A percentile compares a stretch with the other conserved stretches of the same genome.
These are phyloP conservation scores for Rhineura floridana DNA, from an alignment of 2,113 vertebrate genomes.

Conservation along the genomic window DNA sequence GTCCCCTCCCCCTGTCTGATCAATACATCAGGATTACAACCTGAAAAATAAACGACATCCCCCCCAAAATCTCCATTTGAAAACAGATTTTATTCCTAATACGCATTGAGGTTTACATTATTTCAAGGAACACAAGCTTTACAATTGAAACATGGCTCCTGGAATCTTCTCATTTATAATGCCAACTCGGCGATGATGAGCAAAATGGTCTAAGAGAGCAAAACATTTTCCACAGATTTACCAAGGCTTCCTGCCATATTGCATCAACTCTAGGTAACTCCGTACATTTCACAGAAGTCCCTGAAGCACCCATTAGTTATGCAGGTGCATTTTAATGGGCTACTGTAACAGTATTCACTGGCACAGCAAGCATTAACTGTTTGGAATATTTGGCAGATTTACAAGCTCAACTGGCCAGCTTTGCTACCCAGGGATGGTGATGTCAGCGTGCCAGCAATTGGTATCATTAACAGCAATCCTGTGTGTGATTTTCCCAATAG, in stretches of 20 bases:
- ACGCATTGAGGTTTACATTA: neutral
- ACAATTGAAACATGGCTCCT: neutral
- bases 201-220: neutral
- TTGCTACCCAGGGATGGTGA: neutral
- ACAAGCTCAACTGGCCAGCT: neutral
- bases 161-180: neutral
- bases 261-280: constrained; percentile 5
- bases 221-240: neutral
- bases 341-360: neutral
- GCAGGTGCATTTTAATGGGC: constrained; percentile 1
- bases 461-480: neutral
- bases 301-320: neutral
- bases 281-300: neutral
- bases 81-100: neutral
- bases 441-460: constrained; percentile 8
- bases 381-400: constrained; percentile 12
- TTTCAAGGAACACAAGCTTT: neutral
- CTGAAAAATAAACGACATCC: neutral
- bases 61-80: neutral
- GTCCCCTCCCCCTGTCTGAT: too few species aligned
- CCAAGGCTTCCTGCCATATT: neutral
- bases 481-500: constrained; percentile 8
- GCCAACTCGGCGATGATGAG: neutral
- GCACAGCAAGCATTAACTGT: constrained; percentile 1
- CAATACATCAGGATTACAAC: too few species aligned